A percentile compares a stretch with the other conserved stretches of the same genome.
Evolutionary conservation across 2,888 invertebrate species (phyloP).

Genomic region (Melangyna quadrimaculata): DNA sequence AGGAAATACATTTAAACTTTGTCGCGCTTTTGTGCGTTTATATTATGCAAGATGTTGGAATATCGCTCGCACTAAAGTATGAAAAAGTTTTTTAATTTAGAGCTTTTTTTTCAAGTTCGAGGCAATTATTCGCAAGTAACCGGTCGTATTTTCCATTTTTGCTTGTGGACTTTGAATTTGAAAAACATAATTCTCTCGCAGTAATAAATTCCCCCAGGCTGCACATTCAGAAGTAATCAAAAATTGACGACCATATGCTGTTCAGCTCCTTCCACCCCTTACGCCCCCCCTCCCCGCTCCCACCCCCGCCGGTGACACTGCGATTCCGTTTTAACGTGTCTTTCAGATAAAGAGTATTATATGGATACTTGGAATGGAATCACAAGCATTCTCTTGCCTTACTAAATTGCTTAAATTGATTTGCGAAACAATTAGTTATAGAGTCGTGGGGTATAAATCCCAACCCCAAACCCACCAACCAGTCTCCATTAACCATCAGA

Average conservation of each 20-base stretch:
- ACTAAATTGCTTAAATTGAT: constrained; percentile 53
- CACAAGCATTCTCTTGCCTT: not conserved
- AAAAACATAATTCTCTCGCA: constrained; percentile 8
- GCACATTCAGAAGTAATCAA: constrained; percentile 57
- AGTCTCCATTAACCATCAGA: not conserved
- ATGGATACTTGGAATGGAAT: constrained; percentile 23
- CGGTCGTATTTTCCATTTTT: constrained; percentile 1
- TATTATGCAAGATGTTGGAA: constrained; percentile 44
- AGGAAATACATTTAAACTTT: constrained; percentile 15
- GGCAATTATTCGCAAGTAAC: constrained; percentile 52
- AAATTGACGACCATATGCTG: constrained; percentile 65
- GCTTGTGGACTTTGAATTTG: constrained; percentile 8
- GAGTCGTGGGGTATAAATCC: not conserved
- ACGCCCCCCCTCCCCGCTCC: too few relatives aligned
- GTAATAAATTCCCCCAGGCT: constrained; percentile 63
- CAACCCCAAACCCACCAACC: not conserved
- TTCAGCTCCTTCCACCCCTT: not conserved
- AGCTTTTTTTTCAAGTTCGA: constrained; percentile 49
- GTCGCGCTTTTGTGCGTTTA: constrained; percentile 28
- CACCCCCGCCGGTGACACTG: too few relatives aligned
- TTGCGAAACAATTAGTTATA: constrained; percentile 34
- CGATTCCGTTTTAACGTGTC: too few relatives aligned
- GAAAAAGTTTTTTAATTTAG: constrained; percentile 68
- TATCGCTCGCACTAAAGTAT: constrained; percentile 27
- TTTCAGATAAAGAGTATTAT: not conserved